A percentile compares a stretch with the other conserved stretches of the same genome.
Evolutionary conservation across 2,888 invertebrate species (phyloP).

Genomic region (Caenorhabditis sp.): DNA sequence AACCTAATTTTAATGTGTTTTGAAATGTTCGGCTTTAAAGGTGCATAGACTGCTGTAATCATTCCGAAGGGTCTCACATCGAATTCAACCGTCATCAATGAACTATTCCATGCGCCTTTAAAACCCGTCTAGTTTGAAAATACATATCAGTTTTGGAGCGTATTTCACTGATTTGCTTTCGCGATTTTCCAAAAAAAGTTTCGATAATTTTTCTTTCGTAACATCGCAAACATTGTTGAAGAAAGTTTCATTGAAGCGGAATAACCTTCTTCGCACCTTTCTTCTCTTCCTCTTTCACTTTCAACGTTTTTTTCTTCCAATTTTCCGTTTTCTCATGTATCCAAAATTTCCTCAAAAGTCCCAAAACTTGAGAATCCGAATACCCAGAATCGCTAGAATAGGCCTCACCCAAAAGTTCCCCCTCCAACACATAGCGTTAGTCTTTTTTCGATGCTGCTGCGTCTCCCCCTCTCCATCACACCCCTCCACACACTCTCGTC

Average conservation of each 20-base stretch:
- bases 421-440: not conserved
- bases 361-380: not conserved
- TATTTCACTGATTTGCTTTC: too few species aligned
- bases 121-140: too few species aligned
- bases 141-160: too few species aligned
- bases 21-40: too few species aligned
- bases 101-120: too few species aligned
- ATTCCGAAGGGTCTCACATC: too few species aligned
- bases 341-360: not conserved
- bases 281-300: not conserved
- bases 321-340: not conserved
- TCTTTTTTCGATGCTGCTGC: conserved; percentile 43
- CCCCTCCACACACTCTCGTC: not conserved
- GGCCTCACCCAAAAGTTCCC: not conserved
- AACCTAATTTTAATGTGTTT: too few species aligned
- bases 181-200: not conserved
- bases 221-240: too few species aligned
- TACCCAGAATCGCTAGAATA: too few species aligned
- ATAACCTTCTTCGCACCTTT: conserved; percentile 14
- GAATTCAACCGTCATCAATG: too few species aligned
- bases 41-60: too few species aligned
- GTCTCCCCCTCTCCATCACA: conserved; percentile 16
- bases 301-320: not conserved
- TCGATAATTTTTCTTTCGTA: not conserved
- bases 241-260: not conserved